A percentile compares a stretch with the other conserved stretches of the same genome.
Evolutionary conservation across 2,797 vertebrate species (phyloP).

Genomic region (Rhynchotus rufescens): DNA sequence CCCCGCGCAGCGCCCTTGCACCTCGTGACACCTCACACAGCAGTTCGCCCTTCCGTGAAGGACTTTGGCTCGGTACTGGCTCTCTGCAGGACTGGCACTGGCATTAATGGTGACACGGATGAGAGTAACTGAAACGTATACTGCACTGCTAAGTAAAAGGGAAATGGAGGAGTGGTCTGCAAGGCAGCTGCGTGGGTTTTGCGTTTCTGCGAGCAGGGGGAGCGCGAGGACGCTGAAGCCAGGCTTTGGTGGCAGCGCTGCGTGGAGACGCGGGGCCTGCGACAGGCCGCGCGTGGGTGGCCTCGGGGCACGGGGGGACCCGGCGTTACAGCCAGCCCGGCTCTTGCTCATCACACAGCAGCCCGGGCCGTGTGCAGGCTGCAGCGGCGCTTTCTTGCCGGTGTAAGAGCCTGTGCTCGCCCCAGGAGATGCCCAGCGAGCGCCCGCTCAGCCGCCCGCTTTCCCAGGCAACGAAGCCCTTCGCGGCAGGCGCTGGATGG

Average conservation of each 20-base stretch:
- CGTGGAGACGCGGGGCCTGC: fast-evolving
- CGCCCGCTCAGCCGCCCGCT: background rate
- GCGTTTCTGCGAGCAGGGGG: background rate
- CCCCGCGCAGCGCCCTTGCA: background rate
- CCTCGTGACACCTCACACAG: fast-evolving
- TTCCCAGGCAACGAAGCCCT: slow-evolving; percentile 11
- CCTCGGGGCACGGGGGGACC: background rate
- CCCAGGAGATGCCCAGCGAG: background rate
- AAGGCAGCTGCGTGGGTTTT: background rate
- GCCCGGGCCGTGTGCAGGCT: background rate
- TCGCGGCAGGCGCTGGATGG: background rate
- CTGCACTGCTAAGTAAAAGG: background rate
- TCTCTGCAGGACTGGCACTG: background rate
- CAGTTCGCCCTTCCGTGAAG: background rate
- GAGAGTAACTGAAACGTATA: background rate
- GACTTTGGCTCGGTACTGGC: background rate
- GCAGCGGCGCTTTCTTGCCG: background rate
- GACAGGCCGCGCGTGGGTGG: fast-evolving
- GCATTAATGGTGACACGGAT: background rate
- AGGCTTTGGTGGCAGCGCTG: background rate
- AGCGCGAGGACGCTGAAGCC: background rate
- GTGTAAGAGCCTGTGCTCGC: background rate
- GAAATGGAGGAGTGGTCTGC: background rate
- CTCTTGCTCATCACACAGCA: background rate
- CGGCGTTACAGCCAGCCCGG: background rate